Conservation (phyloP, 1,140 invertebrate genomes). For the Nasonia giraulti region DNA sequence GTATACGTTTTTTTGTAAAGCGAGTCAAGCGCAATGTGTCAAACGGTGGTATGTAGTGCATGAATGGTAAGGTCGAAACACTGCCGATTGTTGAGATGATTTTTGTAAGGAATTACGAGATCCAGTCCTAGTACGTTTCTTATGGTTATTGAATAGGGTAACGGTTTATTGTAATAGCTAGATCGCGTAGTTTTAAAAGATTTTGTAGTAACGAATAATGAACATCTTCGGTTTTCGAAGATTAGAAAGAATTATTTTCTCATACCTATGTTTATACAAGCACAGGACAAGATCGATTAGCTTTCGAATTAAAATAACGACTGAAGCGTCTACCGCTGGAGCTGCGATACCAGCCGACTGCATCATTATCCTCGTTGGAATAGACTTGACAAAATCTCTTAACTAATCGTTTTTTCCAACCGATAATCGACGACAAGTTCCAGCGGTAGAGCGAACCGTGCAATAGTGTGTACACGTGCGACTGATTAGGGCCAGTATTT, state of each 20-base stretch:
- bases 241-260: neutral
- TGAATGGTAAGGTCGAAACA: neutral
- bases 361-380: neutral
- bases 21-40: neutral
- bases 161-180: too few species aligned
- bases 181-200: too few species aligned
- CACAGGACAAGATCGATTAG: neutral
- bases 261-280: neutral
- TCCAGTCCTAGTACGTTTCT: too few species aligned
- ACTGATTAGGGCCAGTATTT: neutral
- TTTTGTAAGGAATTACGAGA: neutral
- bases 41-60: neutral
- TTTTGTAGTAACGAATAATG: neutral
- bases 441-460: neutral
- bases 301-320: too few species aligned
- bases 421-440: neutral
- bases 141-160: too few species aligned
- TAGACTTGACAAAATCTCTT: too few species aligned
- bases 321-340: neutral
- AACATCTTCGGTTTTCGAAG: neutral
- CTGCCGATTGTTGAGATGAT: neutral
- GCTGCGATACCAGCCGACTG: neutral
- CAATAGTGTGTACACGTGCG: neutral
- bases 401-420: neutral
- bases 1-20: neutral